These are phyloP conservation scores for Drosophila hamatofila DNA, from an alignment of 2,888 invertebrate genomes.

Conservation along the genomic window DNA sequence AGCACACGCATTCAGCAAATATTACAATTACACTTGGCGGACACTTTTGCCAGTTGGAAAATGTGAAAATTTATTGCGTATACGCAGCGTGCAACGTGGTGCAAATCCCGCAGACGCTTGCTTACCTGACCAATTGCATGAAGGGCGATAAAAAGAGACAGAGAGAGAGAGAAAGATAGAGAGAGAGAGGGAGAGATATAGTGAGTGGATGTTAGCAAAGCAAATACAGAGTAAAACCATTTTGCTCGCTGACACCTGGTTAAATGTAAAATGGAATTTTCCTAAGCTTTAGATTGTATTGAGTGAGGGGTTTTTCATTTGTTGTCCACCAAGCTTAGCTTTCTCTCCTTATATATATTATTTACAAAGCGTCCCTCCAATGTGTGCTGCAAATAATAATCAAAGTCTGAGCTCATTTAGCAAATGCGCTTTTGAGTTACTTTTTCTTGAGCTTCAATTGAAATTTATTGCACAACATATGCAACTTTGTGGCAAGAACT, in stretches of 20 bases:
- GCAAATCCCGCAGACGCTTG: constrained; percentile 28
- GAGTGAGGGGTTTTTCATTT: constrained; percentile 12
- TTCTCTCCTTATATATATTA: not conserved
- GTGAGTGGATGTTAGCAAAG: constrained; percentile 2
- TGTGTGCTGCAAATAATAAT: constrained; percentile 16
- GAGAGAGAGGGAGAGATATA: no score
- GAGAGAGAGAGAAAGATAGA: not conserved
- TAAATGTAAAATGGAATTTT: constrained; percentile 50
- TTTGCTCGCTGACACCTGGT: constrained; percentile 56
- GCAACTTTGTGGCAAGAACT: constrained; percentile 16
- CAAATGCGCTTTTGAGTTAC: constrained; percentile 25
- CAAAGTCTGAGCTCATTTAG: constrained; percentile 36
- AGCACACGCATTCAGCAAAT: constrained; percentile 63
- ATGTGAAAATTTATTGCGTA: constrained; percentile 63
- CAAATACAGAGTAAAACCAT: constrained; percentile 28
- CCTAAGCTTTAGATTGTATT: constrained; percentile 27
- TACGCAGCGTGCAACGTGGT: constrained; percentile 46
- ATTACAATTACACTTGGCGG: constrained; percentile 78
- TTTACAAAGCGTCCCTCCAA: not conserved
- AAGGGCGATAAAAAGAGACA: not conserved
- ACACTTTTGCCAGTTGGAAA: constrained; percentile 61
- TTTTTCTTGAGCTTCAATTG: constrained; percentile 44
- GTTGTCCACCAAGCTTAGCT: not conserved
- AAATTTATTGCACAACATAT: constrained; percentile 52
- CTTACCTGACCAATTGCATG: constrained; percentile 15